These are phyloP conservation scores for Melanogrammus aeglefinus DNA, from an alignment of 2,797 vertebrate species.

Conservation along the genomic window DNA sequence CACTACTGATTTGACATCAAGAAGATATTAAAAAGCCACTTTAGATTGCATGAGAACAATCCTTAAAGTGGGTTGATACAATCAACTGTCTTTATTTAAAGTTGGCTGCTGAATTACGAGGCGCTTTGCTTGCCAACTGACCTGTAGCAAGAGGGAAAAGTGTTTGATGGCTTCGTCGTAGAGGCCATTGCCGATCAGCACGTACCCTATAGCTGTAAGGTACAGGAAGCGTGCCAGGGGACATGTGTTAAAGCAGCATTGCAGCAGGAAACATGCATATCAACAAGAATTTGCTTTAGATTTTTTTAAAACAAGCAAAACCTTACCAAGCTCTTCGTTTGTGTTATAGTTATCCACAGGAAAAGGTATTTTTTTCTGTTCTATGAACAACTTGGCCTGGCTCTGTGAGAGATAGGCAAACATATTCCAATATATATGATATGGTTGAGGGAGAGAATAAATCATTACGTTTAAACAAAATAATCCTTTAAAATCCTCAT, in stretches of 20 bases:
- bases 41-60: background rate
- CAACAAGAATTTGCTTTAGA: background rate
- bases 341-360: slow-evolving; percentile 85
- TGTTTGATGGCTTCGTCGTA: slow-evolving; percentile 96
- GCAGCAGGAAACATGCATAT: background rate
- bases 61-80: background rate
- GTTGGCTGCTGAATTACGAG: background rate
- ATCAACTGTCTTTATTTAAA: background rate
- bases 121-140: slow-evolving; percentile 51
- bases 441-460: background rate
- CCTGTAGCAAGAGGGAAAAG: slow-evolving; percentile 95
- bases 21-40: background rate
- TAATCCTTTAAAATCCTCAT: background rate
- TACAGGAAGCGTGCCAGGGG: slow-evolving; percentile 26
- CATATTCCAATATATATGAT: background rate
- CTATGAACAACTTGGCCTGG: slow-evolving; percentile 90
- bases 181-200: slow-evolving; percentile 90
- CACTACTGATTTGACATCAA: background rate
- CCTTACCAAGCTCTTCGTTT: slow-evolving; percentile 94
- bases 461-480: background rate
- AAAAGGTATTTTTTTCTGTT: slow-evolving; percentile 93
- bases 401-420: slow-evolving; percentile 73
- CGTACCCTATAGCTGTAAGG: slow-evolving; percentile 88
- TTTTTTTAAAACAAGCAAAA: background rate
- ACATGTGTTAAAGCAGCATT: background rate